A percentile compares a stretch with the other conserved stretches of the same genome.
These are phyloP conservation scores for Tragelaphus strepsiceros DNA, from an alignment of 2,113 vertebrate species.

Conservation along the genomic window DNA sequence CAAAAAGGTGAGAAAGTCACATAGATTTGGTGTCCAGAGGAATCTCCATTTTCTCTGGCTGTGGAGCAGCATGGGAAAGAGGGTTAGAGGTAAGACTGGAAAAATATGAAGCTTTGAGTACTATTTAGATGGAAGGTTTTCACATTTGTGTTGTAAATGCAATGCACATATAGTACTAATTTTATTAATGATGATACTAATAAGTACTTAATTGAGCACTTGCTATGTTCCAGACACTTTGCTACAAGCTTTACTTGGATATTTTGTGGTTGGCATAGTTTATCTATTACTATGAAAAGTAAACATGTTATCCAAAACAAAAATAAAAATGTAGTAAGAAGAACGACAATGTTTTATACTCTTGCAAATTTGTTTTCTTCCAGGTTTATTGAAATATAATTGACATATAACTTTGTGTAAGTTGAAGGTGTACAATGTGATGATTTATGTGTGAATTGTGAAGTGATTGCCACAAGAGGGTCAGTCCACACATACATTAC, in stretches of 20 bases:
- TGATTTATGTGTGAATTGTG: not conserved
- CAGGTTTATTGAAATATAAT: not conserved
- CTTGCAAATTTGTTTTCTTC: not conserved
- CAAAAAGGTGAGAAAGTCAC: not conserved
- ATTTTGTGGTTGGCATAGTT: not conserved
- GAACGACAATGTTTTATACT: not conserved
- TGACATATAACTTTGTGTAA: not conserved
- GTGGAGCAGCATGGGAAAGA: not conserved
- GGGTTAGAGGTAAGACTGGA: not conserved
- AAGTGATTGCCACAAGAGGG: not conserved
- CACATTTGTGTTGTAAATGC: not conserved
- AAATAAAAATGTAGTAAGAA: not conserved
- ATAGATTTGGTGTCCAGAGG: not conserved
- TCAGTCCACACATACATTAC: not conserved
- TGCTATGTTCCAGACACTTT: not conserved
- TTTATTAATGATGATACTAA: not conserved
- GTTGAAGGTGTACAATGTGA: not conserved
- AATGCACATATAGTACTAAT: not conserved
- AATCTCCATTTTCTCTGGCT: not conserved
- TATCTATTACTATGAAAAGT: not conserved
- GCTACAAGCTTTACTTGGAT: not conserved
- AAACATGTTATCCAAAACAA: not conserved
- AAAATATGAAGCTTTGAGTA: not conserved
- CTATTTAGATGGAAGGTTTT: not conserved
- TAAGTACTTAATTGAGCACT: not conserved